A percentile compares a stretch with the other conserved stretches of the same genome.
These are phyloP conservation scores for Ceriagrion tenellum DNA, from an alignment of 2,888 invertebrate species.

Conservation along the genomic window DNA sequence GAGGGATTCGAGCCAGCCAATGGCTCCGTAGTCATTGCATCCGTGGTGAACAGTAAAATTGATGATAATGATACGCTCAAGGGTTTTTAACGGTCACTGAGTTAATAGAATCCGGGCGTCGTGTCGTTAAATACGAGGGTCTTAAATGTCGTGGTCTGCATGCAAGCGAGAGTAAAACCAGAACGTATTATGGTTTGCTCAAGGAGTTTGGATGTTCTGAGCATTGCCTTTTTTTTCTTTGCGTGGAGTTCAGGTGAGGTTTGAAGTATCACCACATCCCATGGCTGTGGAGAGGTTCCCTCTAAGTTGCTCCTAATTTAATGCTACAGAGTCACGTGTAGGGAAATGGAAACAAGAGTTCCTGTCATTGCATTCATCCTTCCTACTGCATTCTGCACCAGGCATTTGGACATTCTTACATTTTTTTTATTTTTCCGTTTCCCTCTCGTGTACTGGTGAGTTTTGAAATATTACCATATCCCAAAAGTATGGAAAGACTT, in stretches of 20 bases:
- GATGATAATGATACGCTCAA: conserved; percentile 15
- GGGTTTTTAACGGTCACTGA: neutral
- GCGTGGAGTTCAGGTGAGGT: neutral
- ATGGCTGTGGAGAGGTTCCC: too few relatives aligned
- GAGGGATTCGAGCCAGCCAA: neutral
- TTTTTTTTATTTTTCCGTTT: too few relatives aligned
- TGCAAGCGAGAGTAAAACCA: neutral
- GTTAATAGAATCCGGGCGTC: neutral
- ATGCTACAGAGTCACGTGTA: too few relatives aligned
- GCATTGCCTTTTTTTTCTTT: neutral
- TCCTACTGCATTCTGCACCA: too few relatives aligned
- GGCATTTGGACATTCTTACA: too few relatives aligned
- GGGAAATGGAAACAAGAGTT: too few relatives aligned
- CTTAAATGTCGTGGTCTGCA: neutral
- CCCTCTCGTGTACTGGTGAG: too few relatives aligned
- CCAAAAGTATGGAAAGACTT: too few relatives aligned
- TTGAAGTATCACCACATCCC: neutral
- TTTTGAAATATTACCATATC: too few relatives aligned
- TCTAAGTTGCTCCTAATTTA: too few relatives aligned
- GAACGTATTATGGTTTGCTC: neutral
- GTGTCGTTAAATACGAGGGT: neutral
- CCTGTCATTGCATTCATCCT: too few relatives aligned
- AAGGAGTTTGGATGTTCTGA: neutral
- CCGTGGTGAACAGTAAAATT: neutral
- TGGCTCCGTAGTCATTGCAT: neutral